Evolutionary conservation across 2,888 invertebrate genomes (phyloP).

Genomic region (Ellobium chinense): DNA sequence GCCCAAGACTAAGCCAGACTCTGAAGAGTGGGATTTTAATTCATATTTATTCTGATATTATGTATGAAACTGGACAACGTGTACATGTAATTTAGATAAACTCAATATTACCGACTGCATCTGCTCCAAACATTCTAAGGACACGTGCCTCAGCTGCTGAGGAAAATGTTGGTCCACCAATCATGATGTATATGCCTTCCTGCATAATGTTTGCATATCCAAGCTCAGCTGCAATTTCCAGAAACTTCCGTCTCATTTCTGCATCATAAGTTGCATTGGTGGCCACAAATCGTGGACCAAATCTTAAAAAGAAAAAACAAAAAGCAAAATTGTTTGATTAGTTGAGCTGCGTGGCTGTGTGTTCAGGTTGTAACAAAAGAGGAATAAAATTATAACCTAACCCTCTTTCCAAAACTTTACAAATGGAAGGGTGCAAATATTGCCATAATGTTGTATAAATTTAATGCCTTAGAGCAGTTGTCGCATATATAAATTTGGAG

Average conservation of each 20-base stretch:
- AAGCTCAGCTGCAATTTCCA: constrained; percentile 85
- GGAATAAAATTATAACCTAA: not conserved
- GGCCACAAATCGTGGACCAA: constrained; percentile 95
- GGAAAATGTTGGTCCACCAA: constrained; percentile 97
- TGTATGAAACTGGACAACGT: no score
- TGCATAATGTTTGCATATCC: constrained; percentile 85
- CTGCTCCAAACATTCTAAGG: constrained; percentile 85
- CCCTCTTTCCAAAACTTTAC: no score
- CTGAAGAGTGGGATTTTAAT: no score
- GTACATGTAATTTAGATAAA: no score
- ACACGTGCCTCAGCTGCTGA: constrained; percentile 95
- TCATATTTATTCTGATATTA: no score
- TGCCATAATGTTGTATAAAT: no score
- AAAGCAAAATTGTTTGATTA: no score
- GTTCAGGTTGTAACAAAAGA: no score
- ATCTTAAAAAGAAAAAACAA: constrained; percentile 81
- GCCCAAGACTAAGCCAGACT: no score
- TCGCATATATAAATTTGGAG: no score
- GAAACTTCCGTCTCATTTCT: constrained; percentile 85
- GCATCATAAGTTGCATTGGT: constrained; percentile 93
- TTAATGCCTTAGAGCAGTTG: no score
- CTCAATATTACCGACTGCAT: constrained; percentile 80
- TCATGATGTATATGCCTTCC: constrained; percentile 95
- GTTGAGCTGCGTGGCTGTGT: no score
- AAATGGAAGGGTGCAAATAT: not conserved